These are phyloP conservation scores for Erinaceus europaeus DNA, from an alignment of 2,113 vertebrate genomes.

Conservation along the genomic window DNA sequence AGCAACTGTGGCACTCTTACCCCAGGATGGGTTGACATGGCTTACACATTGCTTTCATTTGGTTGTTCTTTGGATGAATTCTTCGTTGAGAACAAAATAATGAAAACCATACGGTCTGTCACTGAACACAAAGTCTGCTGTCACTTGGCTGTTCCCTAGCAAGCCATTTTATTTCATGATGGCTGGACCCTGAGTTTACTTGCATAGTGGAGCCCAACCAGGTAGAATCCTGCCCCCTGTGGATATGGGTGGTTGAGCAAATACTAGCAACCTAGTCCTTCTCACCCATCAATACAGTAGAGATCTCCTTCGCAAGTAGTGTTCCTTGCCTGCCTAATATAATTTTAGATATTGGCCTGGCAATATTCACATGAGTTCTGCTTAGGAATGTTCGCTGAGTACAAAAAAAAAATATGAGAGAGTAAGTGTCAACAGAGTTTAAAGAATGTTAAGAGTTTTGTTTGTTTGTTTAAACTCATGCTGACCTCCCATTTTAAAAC, in stretches of 20 bases:
- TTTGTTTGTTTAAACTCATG: neutral
- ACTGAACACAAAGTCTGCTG: slow-evolving; percentile 58
- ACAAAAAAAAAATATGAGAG: neutral
- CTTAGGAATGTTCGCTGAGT: neutral
- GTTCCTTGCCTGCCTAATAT: neutral
- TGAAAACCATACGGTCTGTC: slow-evolving; percentile 67
- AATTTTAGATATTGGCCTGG: neutral
- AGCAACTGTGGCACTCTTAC: slow-evolving; percentile 44
- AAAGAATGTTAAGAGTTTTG: neutral
- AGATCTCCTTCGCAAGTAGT: neutral
- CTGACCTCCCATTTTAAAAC: slow-evolving; percentile 29
- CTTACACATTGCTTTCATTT: slow-evolving; percentile 69
- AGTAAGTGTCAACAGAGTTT: neutral
- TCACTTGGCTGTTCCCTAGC: slow-evolving; percentile 57
- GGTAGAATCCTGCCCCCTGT: slow-evolving; percentile 62
- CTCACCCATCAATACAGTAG: neutral
- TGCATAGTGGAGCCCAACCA: slow-evolving; percentile 31
- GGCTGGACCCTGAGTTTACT: slow-evolving; percentile 5
- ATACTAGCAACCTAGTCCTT: neutral
- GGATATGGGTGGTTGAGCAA: slow-evolving; percentile 49
- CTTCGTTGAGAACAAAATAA: slow-evolving; percentile 58
- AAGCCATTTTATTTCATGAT: slow-evolving; percentile 46
- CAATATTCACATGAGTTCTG: neutral
- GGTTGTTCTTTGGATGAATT: slow-evolving; percentile 72
- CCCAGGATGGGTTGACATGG: slow-evolving; percentile 60